Conservation (phyloP, 2,888 invertebrate species). For the Chrysomela aeneicollis region DNA sequence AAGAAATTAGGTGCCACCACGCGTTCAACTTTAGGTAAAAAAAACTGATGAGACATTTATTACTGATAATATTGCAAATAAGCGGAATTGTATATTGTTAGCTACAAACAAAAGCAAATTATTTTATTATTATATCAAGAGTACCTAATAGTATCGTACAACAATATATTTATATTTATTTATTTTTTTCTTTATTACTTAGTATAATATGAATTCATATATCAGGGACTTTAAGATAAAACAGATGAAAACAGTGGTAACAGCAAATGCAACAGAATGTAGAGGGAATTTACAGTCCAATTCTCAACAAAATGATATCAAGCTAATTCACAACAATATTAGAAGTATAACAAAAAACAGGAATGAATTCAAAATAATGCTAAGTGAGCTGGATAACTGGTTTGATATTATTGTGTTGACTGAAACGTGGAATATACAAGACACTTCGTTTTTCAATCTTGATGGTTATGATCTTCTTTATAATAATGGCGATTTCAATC, state of each 20-base stretch:
- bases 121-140: no score
- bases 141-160: no score
- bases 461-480: neutral
- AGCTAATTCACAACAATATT: neutral
- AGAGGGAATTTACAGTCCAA: no score
- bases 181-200: neutral
- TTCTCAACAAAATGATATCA: no score
- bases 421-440: neutral
- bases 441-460: neutral
- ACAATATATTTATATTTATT: no score
- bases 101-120: no score
- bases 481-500: neutral
- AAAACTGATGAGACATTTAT: neutral
- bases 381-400: neutral
- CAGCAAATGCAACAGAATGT: no score
- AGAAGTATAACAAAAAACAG: constrained; percentile 3
- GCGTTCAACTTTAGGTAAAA: neutral
- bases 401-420: constrained; percentile 1
- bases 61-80: neutral
- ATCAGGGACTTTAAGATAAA: no score
- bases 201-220: no score
- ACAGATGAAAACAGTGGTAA: no score
- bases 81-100: neutral
- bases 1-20: neutral
- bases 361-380: neutral